Evolutionary conservation across 2,888 invertebrate genomes (phyloP).

Genomic region (Dioctria rufipes): DNA sequence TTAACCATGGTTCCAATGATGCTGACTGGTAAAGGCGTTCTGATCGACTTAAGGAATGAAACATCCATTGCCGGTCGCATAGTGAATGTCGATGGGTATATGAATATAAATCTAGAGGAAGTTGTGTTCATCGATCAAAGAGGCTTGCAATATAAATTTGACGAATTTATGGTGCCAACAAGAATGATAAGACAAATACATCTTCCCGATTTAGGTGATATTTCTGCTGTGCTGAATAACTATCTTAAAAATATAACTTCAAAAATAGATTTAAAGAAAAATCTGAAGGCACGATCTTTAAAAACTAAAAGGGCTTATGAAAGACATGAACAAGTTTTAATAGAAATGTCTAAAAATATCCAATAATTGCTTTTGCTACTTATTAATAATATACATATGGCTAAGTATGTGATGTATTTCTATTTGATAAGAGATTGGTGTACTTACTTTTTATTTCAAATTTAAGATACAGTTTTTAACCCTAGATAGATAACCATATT

Average conservation of each 20-base stretch:
- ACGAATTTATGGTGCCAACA: slow-evolving; percentile 67
- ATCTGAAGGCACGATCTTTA: slow-evolving; percentile 61
- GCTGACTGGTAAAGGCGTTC: slow-evolving; percentile 65
- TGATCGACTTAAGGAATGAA: slow-evolving; percentile 69
- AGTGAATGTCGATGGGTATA: slow-evolving; percentile 66
- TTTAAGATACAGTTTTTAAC: too few species aligned
- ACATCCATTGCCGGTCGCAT: slow-evolving; percentile 68
- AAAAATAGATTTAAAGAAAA: neutral
- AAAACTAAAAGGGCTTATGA: slow-evolving; percentile 65
- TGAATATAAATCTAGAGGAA: slow-evolving; percentile 67
- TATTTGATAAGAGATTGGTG: too few species aligned
- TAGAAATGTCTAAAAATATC: slow-evolving; percentile 62
- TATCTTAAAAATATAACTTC: slow-evolving; percentile 61
- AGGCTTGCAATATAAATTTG: slow-evolving; percentile 67
- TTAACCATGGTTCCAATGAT: slow-evolving; percentile 66
- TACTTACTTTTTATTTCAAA: too few species aligned
- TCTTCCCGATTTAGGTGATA: slow-evolving; percentile 65
- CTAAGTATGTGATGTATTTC: too few species aligned
- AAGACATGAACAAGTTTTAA: slow-evolving; percentile 65
- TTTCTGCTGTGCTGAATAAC: slow-evolving; percentile 61
- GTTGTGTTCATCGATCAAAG: slow-evolving; percentile 69
- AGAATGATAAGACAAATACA: slow-evolving; percentile 68
- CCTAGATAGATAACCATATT: too few species aligned
- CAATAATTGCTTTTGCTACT: too few species aligned
- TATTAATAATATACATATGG: too few species aligned